These are phyloP conservation scores for Hyposoter didymator DNA, from an alignment of 2,888 invertebrate genomes.

Conservation along the genomic window DNA sequence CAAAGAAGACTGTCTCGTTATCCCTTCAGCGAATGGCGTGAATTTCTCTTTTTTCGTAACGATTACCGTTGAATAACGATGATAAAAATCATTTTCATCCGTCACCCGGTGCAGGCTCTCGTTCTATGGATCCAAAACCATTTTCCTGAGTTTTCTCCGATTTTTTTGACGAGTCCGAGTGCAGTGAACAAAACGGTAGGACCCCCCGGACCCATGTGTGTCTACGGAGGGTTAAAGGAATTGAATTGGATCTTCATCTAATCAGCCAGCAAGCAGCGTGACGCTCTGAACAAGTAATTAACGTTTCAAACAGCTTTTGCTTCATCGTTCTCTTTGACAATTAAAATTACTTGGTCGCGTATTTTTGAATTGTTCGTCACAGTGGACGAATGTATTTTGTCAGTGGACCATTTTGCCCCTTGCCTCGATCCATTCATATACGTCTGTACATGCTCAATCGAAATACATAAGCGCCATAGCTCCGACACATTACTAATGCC, in stretches of 20 bases:
- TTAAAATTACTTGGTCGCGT: not conserved
- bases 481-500: constrained; percentile 81
- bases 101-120: too few relatives aligned
- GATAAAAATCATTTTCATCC: too few relatives aligned
- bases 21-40: too few relatives aligned
- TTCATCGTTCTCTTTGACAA: not conserved
- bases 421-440: not conserved
- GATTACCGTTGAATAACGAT: too few relatives aligned
- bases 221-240: not conserved
- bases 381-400: not conserved
- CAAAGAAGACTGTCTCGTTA: too few relatives aligned
- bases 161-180: too few relatives aligned
- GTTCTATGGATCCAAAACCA: too few relatives aligned
- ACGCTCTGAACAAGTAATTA: not conserved
- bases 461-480: constrained; percentile 66
- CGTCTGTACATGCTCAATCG: constrained; percentile 6
- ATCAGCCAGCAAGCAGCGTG: not conserved
- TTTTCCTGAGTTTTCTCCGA: too few relatives aligned
- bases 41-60: too few relatives aligned
- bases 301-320: not conserved
- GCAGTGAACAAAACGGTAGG: too few relatives aligned
- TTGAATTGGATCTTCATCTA: not conserved
- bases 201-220: too few relatives aligned
- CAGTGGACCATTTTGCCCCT: not conserved
- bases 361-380: not conserved